Conservation (phyloP, 2,797 vertebrate genomes). For the Micromesistius poutassou region DNA sequence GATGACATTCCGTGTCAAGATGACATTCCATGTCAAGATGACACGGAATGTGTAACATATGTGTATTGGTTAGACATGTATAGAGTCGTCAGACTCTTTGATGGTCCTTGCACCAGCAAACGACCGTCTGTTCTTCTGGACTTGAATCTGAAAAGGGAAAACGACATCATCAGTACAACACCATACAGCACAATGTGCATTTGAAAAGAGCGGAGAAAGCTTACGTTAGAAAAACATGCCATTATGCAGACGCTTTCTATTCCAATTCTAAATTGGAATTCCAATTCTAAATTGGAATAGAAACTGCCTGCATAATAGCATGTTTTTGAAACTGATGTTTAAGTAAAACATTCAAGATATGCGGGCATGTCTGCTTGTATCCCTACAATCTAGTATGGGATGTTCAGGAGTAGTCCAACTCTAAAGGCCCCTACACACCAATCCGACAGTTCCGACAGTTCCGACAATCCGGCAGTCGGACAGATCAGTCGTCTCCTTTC, state of each 20-base stretch:
- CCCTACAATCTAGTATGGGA: not conserved
- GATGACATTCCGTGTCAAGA: too few relatives aligned
- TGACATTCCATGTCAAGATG: too few relatives aligned
- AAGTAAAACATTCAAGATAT: too few relatives aligned
- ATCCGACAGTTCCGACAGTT: too few relatives aligned
- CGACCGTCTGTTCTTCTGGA: constrained; percentile 66
- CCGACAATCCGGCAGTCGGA: too few relatives aligned
- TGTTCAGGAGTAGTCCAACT: not conserved
- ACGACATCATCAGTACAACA: too few relatives aligned
- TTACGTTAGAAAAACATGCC: not conserved
- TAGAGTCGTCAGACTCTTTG: constrained; percentile 52
- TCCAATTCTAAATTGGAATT: too few relatives aligned
- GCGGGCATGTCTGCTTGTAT: too few relatives aligned
- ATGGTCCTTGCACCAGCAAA: constrained; percentile 37
- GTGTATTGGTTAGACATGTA: not conserved
- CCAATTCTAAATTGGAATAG: not conserved
- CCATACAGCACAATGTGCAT: not conserved
- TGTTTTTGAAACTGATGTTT: not conserved
- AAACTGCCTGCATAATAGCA: too few relatives aligned
- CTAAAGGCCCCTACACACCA: too few relatives aligned
- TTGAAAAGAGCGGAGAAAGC: not conserved
- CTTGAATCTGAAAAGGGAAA: constrained; percentile 70
- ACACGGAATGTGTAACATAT: not conserved
- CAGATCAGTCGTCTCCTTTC: too few relatives aligned
- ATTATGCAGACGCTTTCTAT: not conserved